Conservation (phyloP, 1,140 invertebrate genomes). For the Drosophila bocki region DNA sequence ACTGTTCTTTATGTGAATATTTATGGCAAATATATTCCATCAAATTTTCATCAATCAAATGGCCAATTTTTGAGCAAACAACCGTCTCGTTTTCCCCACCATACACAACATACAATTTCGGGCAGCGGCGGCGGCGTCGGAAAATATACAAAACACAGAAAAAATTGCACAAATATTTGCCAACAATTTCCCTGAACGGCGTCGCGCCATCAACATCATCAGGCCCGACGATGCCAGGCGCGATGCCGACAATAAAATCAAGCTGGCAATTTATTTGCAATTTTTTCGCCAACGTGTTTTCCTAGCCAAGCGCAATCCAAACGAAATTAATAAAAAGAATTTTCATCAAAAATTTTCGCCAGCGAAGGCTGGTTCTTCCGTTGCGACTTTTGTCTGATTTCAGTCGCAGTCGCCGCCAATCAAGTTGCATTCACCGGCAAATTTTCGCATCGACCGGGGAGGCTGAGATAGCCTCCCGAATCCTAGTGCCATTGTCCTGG, state of each 20-base stretch:
- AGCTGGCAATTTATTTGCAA: slow-evolving; percentile 53
- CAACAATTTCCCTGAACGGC: slow-evolving; percentile 44
- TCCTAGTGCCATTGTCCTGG: slow-evolving; percentile 11
- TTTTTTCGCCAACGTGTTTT: slow-evolving; percentile 35
- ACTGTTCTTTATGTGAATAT: slow-evolving; percentile 22
- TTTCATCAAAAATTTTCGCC: slow-evolving; percentile 32
- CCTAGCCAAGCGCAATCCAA: slow-evolving; percentile 42
- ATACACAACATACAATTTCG: neutral
- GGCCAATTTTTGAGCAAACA: slow-evolving; percentile 52
- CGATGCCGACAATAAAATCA: slow-evolving; percentile 46
- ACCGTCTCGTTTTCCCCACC: slow-evolving; percentile 10
- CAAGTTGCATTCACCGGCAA: slow-evolving; percentile 34
- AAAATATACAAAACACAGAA: slow-evolving; percentile 12
- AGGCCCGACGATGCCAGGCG: slow-evolving; percentile 8
- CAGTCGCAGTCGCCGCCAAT: slow-evolving; percentile 21
- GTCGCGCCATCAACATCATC: slow-evolving; percentile 42
- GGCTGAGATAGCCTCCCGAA: neutral
- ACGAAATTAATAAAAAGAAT: slow-evolving; percentile 56
- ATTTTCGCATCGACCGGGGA: neutral
- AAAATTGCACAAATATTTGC: slow-evolving; percentile 51
- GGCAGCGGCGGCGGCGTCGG: slow-evolving; percentile 4
- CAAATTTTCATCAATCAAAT: slow-evolving; percentile 57
- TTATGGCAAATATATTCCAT: slow-evolving; percentile 52
- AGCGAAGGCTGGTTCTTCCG: neutral
- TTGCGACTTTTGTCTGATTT: slow-evolving; percentile 25